These are phyloP conservation scores for Lycodopsis pacificus DNA, from an alignment of 2,797 vertebrate genomes.

Conservation along the genomic window DNA sequence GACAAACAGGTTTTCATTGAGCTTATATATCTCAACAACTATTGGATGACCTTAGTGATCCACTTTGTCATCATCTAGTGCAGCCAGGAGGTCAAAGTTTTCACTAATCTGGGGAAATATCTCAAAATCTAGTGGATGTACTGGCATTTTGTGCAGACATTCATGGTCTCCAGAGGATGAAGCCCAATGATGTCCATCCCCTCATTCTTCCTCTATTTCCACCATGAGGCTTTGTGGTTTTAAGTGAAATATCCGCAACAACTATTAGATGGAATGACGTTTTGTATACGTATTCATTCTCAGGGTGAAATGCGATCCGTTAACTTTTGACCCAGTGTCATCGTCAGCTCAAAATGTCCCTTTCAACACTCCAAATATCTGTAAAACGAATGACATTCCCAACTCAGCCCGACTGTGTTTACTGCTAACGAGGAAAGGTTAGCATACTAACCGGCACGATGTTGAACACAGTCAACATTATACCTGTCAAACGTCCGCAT, in stretches of 20 bases:
- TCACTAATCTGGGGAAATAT: background rate
- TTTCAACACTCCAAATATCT: background rate
- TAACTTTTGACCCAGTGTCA: background rate
- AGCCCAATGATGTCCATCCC: background rate
- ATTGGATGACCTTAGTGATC: background rate
- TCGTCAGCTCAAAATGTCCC: background rate
- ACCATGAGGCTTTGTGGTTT: background rate
- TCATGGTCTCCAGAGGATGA: background rate
- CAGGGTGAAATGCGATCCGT: background rate
- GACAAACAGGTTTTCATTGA: conserved; percentile 7
- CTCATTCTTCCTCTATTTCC: background rate
- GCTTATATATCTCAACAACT: background rate
- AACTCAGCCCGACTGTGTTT: background rate
- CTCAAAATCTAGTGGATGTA: background rate
- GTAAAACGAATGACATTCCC: too few relatives aligned
- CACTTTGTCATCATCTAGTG: background rate
- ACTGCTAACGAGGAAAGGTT: background rate
- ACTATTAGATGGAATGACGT: background rate
- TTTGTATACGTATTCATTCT: background rate
- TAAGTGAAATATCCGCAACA: background rate
- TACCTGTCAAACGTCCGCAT: background rate
- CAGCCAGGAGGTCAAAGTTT: background rate
- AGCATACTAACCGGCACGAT: background rate
- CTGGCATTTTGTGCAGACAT: background rate
- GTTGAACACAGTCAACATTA: background rate